Evolutionary conservation across 2,113 vertebrate genomes (phyloP).

Genomic region (Todiramphus saurophagus): DNA sequence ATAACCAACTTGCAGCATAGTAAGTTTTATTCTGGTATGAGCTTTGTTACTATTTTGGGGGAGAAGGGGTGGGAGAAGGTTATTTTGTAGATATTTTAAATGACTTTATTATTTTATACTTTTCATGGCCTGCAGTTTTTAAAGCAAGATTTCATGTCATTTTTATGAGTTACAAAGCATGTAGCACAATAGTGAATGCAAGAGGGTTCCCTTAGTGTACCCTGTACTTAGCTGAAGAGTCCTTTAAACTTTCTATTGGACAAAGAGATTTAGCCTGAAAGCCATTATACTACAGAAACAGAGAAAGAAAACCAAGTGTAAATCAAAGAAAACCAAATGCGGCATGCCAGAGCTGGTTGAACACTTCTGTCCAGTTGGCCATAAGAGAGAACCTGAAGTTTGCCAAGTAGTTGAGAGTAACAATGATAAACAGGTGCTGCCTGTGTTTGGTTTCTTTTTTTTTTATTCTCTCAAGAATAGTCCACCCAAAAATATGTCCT

Average conservation of each 20-base stretch:
- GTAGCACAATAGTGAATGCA: background rate
- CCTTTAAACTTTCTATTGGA: background rate
- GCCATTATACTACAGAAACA: background rate
- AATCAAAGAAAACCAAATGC: background rate
- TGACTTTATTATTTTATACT: background rate
- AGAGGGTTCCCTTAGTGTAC: background rate
- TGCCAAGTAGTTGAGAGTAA: background rate
- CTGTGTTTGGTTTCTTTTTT: background rate
- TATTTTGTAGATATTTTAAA: background rate
- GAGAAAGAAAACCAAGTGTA: background rate
- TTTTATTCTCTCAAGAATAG: background rate
- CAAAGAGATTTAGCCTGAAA: background rate
- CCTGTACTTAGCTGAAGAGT: background rate
- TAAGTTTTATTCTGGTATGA: background rate
- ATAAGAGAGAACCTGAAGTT: background rate
- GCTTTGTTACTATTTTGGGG: background rate
- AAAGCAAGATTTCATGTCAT: background rate
- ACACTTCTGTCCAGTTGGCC: background rate
- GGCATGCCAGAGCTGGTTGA: background rate
- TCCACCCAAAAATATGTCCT: background rate
- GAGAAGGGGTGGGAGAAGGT: too few species aligned
- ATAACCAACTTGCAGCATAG: background rate
- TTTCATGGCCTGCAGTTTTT: background rate
- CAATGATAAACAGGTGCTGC: background rate
- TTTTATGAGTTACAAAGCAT: background rate